Evolutionary conservation across 2,113 vertebrate genomes (phyloP).

Genomic region (Dasyornis broadbenti): DNA sequence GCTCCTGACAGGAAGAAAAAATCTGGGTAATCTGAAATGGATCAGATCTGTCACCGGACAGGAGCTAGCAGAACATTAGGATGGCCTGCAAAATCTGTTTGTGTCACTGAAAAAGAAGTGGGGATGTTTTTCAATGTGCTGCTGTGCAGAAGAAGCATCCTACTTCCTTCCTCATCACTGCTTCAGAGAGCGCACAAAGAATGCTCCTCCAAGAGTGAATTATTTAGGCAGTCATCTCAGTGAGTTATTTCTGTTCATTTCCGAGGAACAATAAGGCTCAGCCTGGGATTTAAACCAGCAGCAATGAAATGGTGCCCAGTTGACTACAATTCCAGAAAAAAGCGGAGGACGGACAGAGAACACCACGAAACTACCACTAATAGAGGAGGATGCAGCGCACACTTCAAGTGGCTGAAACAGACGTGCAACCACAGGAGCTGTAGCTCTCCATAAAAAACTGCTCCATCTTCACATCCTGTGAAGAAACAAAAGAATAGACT

Average conservation of each 20-base stretch:
- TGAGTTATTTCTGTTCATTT: conserved; percentile 33
- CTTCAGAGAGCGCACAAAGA: neutral
- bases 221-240: conserved; percentile 38
- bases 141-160: neutral
- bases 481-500: neutral
- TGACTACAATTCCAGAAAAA: neutral
- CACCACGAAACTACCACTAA: neutral
- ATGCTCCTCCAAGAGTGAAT: conserved; percentile 16
- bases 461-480: neutral
- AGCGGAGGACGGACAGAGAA: neutral
- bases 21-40: neutral
- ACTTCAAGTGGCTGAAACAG: accelerated
- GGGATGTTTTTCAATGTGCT: neutral
- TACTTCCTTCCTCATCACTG: conserved; percentile 4
- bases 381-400: accelerated
- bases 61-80: neutral
- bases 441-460: neutral
- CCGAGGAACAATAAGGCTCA: neutral
- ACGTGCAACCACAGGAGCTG: neutral
- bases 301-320: neutral
- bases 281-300: conserved; percentile 28
- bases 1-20: conserved; percentile 18
- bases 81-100: neutral
- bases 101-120: neutral
- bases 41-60: neutral